Conservation (phyloP, 1,140 invertebrate species). For the Yoshiicerus persimilis region DNA sequence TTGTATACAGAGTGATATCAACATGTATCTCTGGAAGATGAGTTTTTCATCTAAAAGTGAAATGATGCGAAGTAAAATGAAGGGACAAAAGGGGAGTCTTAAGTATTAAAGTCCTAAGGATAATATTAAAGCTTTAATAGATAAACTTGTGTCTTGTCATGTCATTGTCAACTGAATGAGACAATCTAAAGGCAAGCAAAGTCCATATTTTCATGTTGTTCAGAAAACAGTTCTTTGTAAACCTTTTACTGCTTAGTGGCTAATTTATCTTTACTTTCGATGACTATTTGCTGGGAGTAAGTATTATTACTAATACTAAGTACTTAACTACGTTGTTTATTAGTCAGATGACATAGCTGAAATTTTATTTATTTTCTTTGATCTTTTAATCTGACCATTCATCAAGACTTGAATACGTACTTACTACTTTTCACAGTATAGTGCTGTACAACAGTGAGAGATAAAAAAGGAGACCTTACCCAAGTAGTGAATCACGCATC, state of each 20-base stretch:
- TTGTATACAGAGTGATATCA: no score
- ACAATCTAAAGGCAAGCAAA: not conserved
- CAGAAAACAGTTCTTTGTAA: not conserved
- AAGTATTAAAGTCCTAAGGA: no score
- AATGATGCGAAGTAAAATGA: not conserved
- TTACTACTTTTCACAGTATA: not conserved
- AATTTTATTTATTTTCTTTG: constrained; percentile 14
- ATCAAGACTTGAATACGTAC: not conserved
- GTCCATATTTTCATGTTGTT: not conserved
- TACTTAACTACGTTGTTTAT: not conserved
- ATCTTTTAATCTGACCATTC: not conserved
- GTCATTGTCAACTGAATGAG: not conserved
- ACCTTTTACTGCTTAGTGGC: not conserved
- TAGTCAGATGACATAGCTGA: not conserved
- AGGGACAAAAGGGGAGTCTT: not conserved
- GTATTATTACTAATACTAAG: no score
- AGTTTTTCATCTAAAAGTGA: not conserved
- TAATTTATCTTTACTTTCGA: not conserved
- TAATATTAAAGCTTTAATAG: not conserved
- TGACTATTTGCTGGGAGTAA: not conserved
- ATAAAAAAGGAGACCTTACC: not conserved
- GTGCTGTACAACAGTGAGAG: no score
- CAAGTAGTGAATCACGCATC: not conserved
- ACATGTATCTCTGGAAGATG: not conserved
- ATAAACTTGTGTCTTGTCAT: constrained; percentile 12